Conservation (phyloP, 2,888 invertebrate species). For the Rotaria magnacalcarata region DNA sequence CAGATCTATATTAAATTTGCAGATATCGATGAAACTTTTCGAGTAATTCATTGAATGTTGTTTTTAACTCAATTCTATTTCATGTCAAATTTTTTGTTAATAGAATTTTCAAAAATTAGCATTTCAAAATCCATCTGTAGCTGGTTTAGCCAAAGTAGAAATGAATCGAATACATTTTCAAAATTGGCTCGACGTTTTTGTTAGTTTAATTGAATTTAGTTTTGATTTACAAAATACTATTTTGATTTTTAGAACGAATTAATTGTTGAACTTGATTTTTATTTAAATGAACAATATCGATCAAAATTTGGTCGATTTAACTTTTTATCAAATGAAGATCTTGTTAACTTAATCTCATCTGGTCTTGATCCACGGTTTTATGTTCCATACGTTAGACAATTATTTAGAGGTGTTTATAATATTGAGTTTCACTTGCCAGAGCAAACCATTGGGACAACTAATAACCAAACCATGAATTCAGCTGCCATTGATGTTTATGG, state of each 20-base stretch:
- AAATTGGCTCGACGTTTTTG: background rate
- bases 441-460: background rate
- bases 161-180: background rate
- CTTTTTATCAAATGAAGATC: background rate
- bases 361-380: background rate
- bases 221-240: background rate
- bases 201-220: background rate
- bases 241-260: background rate
- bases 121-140: slow-evolving; percentile 28
- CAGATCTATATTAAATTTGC: background rate
- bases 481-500: slow-evolving; percentile 3
- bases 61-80: no score
- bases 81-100: background rate
- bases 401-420: slow-evolving; percentile 23
- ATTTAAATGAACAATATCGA: slow-evolving; percentile 28
- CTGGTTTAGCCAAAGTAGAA: background rate
- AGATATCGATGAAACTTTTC: background rate
- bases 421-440: background rate
- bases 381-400: background rate
- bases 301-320: background rate
- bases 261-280: background rate
- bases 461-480: background rate
- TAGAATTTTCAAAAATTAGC: slow-evolving; percentile 19
- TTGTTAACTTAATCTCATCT: background rate
- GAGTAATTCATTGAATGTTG: background rate